Conservation (phyloP, 2,113 vertebrate genomes). For the Sinocyclocheilus anophthalmus region DNA sequence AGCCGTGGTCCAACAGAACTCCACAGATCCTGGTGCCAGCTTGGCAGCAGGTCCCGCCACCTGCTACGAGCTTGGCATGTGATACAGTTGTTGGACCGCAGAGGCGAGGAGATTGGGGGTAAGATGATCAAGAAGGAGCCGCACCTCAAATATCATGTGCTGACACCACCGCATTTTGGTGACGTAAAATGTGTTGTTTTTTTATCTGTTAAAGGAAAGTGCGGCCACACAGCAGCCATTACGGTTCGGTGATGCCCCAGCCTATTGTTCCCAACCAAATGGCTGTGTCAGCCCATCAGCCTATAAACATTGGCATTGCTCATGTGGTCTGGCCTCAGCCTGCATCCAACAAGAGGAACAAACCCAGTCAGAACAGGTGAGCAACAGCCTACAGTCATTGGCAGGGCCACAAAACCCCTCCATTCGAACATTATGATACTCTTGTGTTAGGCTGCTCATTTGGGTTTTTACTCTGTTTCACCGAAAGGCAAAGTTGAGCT, state of each 20-base stretch:
- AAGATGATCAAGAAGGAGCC: conserved; percentile 60
- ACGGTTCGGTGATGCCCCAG: conserved; percentile 86
- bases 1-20: conserved; percentile 88
- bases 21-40: conserved; percentile 91
- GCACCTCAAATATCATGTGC: not conserved
- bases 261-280: conserved; percentile 91
- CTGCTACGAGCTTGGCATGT: conserved; percentile 80
- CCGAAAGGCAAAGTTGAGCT: not conserved
- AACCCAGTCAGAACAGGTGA: conserved; percentile 89
- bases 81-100: conserved; percentile 85
- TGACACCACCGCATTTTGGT: not conserved
- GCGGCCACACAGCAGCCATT: conserved; percentile 85
- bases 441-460: not conserved
- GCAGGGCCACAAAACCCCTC: not conserved
- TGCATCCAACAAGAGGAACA: conserved; percentile 85
- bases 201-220: conserved; percentile 79
- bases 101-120: conserved; percentile 94
- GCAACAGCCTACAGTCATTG: not conserved
- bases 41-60: conserved; percentile 91
- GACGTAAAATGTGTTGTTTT: not conserved
- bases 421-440: not conserved
- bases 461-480: not conserved
- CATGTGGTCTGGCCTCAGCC: conserved; percentile 96
- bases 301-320: conserved; percentile 93
- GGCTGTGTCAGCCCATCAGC: conserved; percentile 89